A percentile compares a stretch with the other conserved stretches of the same genome.
Conservation (phyloP, 1,140 invertebrate species). For the Heterodera schachtii region DNA sequence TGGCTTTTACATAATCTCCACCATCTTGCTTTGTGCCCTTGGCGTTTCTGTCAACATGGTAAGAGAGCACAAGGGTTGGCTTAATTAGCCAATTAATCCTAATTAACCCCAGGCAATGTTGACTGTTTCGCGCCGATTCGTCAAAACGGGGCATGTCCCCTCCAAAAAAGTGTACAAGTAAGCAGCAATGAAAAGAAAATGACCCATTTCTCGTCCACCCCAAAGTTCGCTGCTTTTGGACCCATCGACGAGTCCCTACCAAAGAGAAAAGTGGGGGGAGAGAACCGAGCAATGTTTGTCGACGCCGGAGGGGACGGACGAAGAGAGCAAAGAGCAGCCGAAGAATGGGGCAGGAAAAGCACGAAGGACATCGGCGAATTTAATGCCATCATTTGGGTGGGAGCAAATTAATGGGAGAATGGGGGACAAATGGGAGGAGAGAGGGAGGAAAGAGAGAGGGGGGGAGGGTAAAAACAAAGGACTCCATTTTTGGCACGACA, state of each 20-base stretch:
- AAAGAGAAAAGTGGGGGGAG: conserved; percentile 8
- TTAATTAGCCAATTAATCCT: conserved; percentile 55
- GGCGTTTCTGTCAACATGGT: conserved; percentile 57
- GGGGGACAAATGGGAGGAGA: background rate
- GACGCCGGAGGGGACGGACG: background rate
- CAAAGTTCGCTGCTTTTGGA: conserved; percentile 5
- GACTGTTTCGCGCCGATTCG: conserved; percentile 39
- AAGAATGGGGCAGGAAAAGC: background rate
- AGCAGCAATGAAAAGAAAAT: background rate
- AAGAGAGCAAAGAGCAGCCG: background rate
- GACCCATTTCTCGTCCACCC: background rate
- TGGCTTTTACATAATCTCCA: conserved; percentile 61
- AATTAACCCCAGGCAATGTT: conserved; percentile 39
- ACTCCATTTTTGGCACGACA: background rate
- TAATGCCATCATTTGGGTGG: background rate
- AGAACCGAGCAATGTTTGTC: background rate
- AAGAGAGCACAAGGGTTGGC: conserved; percentile 31
- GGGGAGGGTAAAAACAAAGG: too few relatives aligned
- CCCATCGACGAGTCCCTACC: background rate
- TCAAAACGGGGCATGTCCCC: conserved; percentile 31
- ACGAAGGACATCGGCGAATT: background rate
- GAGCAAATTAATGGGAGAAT: background rate
- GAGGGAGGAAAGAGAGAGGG: background rate
- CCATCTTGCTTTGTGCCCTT: conserved; percentile 58
- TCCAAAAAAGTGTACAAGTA: conserved; percentile 37